These are phyloP conservation scores for Lemur catta DNA, from an alignment of 2,797 vertebrate species.

Conservation along the genomic window DNA sequence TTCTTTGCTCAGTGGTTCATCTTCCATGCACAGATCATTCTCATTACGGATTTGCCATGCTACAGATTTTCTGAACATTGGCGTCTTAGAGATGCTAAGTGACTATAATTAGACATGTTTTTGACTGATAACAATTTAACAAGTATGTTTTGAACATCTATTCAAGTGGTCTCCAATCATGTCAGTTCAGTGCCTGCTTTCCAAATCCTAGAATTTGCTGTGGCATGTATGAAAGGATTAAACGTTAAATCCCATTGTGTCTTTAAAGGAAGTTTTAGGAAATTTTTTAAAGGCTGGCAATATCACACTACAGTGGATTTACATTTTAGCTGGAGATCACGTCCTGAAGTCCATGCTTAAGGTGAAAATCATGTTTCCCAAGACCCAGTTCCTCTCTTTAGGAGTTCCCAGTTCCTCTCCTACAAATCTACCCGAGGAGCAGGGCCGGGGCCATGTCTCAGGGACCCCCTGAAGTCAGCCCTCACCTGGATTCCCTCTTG, in stretches of 20 bases:
- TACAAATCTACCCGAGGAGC: background rate
- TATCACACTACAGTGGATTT: background rate
- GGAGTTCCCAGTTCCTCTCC: background rate
- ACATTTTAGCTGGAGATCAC: fast-evolving
- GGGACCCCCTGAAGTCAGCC: fast-evolving
- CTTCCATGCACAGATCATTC: background rate
- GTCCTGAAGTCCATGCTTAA: background rate
- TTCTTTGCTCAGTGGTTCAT: background rate
- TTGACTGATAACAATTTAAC: background rate
- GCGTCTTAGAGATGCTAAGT: background rate
- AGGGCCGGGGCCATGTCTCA: fast-evolving
- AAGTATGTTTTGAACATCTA: background rate
- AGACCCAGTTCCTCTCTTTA: background rate
- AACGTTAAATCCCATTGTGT: background rate
- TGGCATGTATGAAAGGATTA: background rate
- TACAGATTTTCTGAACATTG: background rate
- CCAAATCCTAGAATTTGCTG: background rate
- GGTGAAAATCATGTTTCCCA: background rate
- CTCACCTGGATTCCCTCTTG: background rate
- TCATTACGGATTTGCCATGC: background rate
- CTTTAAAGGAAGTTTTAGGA: background rate
- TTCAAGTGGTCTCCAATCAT: background rate
- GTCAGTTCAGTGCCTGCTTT: background rate
- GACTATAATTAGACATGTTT: background rate
- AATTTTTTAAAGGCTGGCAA: too few relatives aligned